Base-by-base conservation (phyloP, 1,140 invertebrate species). In the Whitmania pigra region DNA sequence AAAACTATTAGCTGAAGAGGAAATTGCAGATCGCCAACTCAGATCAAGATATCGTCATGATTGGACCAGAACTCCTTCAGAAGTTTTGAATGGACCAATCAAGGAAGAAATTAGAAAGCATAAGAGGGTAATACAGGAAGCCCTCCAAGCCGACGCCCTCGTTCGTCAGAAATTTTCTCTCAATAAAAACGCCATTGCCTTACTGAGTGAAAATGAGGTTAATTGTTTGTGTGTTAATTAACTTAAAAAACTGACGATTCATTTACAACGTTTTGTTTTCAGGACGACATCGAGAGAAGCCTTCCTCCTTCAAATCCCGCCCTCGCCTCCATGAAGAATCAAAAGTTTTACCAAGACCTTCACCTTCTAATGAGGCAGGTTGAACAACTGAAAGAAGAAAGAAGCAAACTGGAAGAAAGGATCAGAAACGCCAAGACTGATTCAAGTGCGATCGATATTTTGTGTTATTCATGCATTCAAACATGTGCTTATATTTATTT, bases 11-110 rank as follows among this genome's bases (percentile, higher is more conserved):
- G 88, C 88, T 77, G 93, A 97, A 80, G 96, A 99, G 83, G 88
- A 89, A 75, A 86, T 89, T 72, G 91, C 92, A 0, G 96, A 99
- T 80, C 87, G 89, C 77, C 88, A 92, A 77, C 83, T 98, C 67
- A 85, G 90, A 75, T 82, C 85, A 67, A 94, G 97, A 83, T 97
- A 98, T 79, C 92, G 91, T 78, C 84, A 84, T 43, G 78, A 87
- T 74, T 99, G 96, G 96, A 89, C 87, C 0, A 86, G 96, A 77
- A 93, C 91, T 43, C 84, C 90, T 0, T 97, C 94, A 2, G 86
- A 86, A 22, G 88, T 89, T 80, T 85, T 99, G 40, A 98, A 94
- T 5, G 89, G 90, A 79, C 89, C 92, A 76, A 79, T 82, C 75
- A 73, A 77, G 74, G 79, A 88, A 17, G 96, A 97, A 85, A 86